These are phyloP conservation scores for Pollenia amentaria DNA, from an alignment of 2,888 invertebrate species.

Conservation along the genomic window DNA sequence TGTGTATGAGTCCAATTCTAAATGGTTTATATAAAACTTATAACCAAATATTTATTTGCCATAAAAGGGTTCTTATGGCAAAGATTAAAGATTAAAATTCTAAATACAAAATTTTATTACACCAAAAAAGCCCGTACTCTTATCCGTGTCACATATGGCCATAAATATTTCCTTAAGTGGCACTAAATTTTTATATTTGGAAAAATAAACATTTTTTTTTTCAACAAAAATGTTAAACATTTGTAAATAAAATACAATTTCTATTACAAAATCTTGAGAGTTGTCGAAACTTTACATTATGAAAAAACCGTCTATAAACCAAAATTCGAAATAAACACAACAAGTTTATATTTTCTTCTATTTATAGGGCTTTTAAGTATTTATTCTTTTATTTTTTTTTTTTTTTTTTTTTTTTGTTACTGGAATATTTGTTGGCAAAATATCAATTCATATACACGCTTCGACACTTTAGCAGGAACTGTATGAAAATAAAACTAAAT, in stretches of 20 bases:
- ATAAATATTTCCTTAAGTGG: slow-evolving; percentile 39
- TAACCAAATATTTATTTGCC: no score
- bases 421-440: slow-evolving; percentile 53
- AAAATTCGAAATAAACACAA: slow-evolving; percentile 21
- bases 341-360: slow-evolving; percentile 1
- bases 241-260: slow-evolving; percentile 4
- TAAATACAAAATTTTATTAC: slow-evolving; percentile 8
- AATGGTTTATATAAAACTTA: no score
- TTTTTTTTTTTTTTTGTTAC: neutral
- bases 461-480: slow-evolving; percentile 56
- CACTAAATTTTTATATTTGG: slow-evolving; percentile 31
- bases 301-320: no score
- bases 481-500: slow-evolving; percentile 51
- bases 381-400: slow-evolving; percentile 13
- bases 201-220: slow-evolving; percentile 40
- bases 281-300: neutral
- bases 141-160: neutral
- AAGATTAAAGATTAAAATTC: neutral
- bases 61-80: no score
- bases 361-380: slow-evolving; percentile 11
- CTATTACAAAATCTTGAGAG: neutral
- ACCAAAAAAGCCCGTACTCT: neutral
- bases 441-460: slow-evolving; percentile 67
- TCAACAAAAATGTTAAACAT: slow-evolving; percentile 1
- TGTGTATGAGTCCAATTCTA: no score